Conservation (phyloP, 2,888 invertebrate species). For the Lepidocyrtinus sp. region DNA sequence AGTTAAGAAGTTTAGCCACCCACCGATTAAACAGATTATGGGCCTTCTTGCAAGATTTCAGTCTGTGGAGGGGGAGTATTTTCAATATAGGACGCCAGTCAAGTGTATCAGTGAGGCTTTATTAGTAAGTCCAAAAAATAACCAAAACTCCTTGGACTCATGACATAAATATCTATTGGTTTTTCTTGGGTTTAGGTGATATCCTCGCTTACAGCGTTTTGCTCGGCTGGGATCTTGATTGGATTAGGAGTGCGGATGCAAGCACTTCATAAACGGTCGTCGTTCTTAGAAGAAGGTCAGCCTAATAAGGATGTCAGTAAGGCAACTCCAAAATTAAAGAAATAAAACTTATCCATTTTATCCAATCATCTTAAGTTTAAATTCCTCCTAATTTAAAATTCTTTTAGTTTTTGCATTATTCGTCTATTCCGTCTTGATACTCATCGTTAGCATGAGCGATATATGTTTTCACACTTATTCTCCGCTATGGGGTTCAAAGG, state of each 20-base stretch:
- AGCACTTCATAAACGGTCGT: neutral
- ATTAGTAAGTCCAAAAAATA: constrained; percentile 36
- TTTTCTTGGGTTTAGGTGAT: constrained; percentile 27
- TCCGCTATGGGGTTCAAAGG: constrained; percentile 36
- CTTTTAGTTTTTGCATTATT: constrained; percentile 47
- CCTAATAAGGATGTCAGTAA: constrained; percentile 30
- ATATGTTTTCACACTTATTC: constrained; percentile 37
- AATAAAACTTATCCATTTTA: constrained; percentile 15
- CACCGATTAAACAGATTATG: neutral
- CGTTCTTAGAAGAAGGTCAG: neutral
- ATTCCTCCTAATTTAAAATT: too few species aligned
- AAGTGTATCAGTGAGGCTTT: constrained; percentile 54
- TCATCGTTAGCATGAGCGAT: constrained; percentile 48
- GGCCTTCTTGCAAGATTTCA: constrained; percentile 20
- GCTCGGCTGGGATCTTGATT: constrained; percentile 27
- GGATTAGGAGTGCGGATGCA: constrained; percentile 27
- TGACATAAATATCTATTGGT: neutral
- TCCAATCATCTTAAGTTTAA: neutral
- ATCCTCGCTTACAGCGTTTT: constrained; percentile 23
- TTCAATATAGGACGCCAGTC: constrained; percentile 40
- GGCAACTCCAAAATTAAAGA: neutral
- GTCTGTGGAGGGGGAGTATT: constrained; percentile 50
- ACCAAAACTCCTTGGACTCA: too few species aligned
- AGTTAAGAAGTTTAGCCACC: too few species aligned
- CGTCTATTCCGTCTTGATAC: constrained; percentile 40